Percentiles rank a stretch among this genome's conserved stretches.
Conservation (phyloP, 2,888 invertebrate species). For the Panorpa germanica region DNA sequence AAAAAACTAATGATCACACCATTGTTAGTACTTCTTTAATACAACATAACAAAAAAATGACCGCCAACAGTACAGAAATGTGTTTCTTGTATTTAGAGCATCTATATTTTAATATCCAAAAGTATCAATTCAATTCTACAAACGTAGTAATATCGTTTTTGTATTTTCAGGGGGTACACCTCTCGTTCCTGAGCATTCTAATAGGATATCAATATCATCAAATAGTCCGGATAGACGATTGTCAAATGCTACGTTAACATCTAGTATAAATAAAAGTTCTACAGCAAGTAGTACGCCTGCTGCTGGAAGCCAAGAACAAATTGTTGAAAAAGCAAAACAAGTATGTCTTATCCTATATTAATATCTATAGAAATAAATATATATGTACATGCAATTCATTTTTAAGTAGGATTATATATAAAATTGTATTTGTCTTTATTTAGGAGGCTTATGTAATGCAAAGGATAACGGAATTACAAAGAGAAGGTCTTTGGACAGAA, state of each 20-base stretch:
- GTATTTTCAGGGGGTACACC: conserved; percentile 31
- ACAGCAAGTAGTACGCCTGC: conserved; percentile 13
- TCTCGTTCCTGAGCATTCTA: conserved; percentile 21
- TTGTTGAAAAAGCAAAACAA: conserved; percentile 72
- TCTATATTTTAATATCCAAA: too few species aligned
- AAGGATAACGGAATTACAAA: conserved; percentile 76
- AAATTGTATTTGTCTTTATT: conserved; percentile 21
- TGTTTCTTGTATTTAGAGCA: too few species aligned
- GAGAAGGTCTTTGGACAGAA: conserved; percentile 90
- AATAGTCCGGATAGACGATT: conserved; percentile 15
- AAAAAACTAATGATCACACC: too few species aligned
- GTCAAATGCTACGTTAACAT: conserved; percentile 9
- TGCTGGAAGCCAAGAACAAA: conserved; percentile 41
- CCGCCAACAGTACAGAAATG: too few species aligned
- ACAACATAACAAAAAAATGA: too few species aligned
- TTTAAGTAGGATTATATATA: too few species aligned
- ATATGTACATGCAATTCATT: too few species aligned
- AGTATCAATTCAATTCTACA: too few species aligned
- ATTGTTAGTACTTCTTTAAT: too few species aligned
- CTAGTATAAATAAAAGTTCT: conserved; percentile 8
- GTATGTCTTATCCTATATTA: conserved; percentile 24
- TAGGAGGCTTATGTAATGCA: conserved; percentile 88
- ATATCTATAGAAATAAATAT: too few species aligned
- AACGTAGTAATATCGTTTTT: conserved; percentile 1
- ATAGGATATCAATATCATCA: conserved; percentile 9